Evolutionary conservation across 2,888 invertebrate species (phyloP), one percentile per base, ranked within the genome.

Genomic region (Macrostomum cliftonense): DNA sequence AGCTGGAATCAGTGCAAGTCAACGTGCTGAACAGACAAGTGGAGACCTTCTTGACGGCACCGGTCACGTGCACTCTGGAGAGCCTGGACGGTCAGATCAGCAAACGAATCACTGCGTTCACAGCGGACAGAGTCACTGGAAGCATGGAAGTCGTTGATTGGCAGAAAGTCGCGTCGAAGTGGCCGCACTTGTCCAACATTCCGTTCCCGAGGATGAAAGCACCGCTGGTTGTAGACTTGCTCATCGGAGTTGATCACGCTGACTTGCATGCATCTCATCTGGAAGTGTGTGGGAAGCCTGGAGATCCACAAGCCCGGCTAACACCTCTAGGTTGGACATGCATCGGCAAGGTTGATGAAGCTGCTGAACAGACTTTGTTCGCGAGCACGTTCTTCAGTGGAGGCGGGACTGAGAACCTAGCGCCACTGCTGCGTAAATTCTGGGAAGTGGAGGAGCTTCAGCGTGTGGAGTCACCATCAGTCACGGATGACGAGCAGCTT

Each of bases 361-460:
- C 28, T 28, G 4, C 9, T 4, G 28, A 28, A 28, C 28, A 9
- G 28, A 7, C 28, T 28, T 28, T 28, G 28, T 28, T 28, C 28
- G 28, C 28, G 28, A 28, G 9, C 28, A 28, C 28, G 28, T 28
- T 28, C 28, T 28, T 28, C 28, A 28, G 28, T 9, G 28, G 28
- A 9, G 28, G 28, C 1, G 37, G 43, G 2, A 20, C 50, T 2
- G 44, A 20, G 28, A 42, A 12, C 12, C 28, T 28, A 9, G 28
- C 28, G 9, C 28, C 28, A 28, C 37, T 37, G 11, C 16, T 53
- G n/a, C 43, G 42, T 17, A 39, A 46, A 12, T 54, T 54, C 36
- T 53, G 53, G 51, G 53, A 51, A 37, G 39, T 53, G 16, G 53
- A 54, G 11, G 28, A 28, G 9, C 5, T 28, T 28, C 28, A 28